Base-by-base conservation (phyloP, 2,888 invertebrate species). In the Desoria tigrina region DNA sequence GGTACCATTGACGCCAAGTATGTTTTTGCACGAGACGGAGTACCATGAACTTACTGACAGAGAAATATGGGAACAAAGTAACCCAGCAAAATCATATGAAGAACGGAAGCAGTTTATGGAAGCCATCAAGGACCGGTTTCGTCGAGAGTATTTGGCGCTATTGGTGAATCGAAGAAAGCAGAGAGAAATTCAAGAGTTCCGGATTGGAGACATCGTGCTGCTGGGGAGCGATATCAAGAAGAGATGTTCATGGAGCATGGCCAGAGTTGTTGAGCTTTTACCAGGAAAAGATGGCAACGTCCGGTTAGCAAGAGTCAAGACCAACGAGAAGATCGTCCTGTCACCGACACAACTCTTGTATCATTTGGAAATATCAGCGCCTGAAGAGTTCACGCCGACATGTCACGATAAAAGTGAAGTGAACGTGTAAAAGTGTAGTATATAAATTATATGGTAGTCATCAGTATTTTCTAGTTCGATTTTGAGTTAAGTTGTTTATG, bases 1-100 rank as follows among this genome's bases (percentile, higher is more conserved):
- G n/a, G n/a, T n/a, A 14, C 55, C 63, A 1, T 59, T 69, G 51
- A 69, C 68, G 9, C 68, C 61, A 24, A 51, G 63, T n/a, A 56
- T 66, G 54, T 71, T 71, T 42, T 51, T 71, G 16, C 28, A 9
- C 11, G 18, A 49, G 9, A 28, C 26, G 6, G n/a, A 7, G 11
- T 16, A 9, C 21, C 18, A 49, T 9, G 49, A 11, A 11, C 6
- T 23, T 11, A 6, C n/a, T 9, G 49, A 49, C n/a, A 32, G 18
- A 9, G 50, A 50, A 9, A 9, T 50, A 9, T 9, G 16, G 50
- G 21, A 18, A 18, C 11, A 9, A 11, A 18, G 21, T 11, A 21
- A 18, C 9, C 21, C 21, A 9, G 11, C 9, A 18, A 50, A 50
- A 18, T 16, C 9, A 21, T 16, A 14, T 9, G 9, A 18, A 18